Evolutionary conservation across 2,113 vertebrate genomes (phyloP).

Genomic region (Cephalopholis sonnerati): DNA sequence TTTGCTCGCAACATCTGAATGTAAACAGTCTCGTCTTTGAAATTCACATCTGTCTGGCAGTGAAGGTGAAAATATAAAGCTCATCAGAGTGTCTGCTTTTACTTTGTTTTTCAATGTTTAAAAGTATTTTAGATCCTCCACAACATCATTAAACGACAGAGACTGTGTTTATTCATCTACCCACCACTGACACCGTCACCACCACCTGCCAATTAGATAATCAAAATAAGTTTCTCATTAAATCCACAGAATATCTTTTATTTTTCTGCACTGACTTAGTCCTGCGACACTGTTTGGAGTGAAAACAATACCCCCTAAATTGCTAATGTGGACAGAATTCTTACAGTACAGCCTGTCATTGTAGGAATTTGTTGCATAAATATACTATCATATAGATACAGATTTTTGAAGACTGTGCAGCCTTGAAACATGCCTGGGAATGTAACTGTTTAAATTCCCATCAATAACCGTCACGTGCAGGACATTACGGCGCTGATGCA

Average conservation of each 20-base stretch:
- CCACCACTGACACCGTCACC: not conserved
- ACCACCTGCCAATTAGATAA: not conserved
- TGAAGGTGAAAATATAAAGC: conserved; percentile 6
- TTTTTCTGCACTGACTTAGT: not conserved
- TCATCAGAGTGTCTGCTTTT: not conserved
- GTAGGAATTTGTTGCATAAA: not conserved
- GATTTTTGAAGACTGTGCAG: not conserved
- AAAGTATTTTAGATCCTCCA: conserved; percentile 11
- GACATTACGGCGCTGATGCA: conserved; percentile 21
- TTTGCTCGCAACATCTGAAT: not conserved
- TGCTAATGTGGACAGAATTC: not conserved
- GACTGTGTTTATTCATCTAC: not conserved
- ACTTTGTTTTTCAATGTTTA: not conserved
- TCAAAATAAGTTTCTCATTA: conserved; percentile 2
- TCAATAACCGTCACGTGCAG: conserved; percentile 19
- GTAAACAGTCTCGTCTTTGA: not conserved
- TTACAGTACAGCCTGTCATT: not conserved
- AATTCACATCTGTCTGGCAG: not conserved
- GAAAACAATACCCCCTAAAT: not conserved
- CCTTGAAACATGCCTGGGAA: not conserved
- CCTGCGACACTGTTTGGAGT: not conserved
- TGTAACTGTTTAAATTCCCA: conserved; percentile 13
- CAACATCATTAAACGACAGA: not conserved
- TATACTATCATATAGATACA: not conserved
- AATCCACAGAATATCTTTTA: not conserved